These are phyloP conservation scores for Arion vulgaris DNA, from an alignment of 1,140 invertebrate genomes.

Conservation along the genomic window DNA sequence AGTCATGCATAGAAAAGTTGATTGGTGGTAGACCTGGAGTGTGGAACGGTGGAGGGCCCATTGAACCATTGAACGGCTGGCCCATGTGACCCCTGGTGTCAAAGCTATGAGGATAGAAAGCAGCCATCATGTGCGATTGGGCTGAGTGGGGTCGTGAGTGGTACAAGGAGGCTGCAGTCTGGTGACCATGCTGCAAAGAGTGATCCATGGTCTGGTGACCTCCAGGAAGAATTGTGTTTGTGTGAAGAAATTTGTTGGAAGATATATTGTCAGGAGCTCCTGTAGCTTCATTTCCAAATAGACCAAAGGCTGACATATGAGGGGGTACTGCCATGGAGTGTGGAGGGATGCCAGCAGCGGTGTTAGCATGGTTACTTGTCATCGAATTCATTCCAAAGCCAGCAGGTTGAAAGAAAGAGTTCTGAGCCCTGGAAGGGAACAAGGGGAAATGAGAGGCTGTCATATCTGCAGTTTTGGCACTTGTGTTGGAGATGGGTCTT, in stretches of 20 bases:
- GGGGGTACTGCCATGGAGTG: slow-evolving; percentile 68
- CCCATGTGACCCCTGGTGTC: slow-evolving; percentile 60
- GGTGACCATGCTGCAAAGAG: slow-evolving; percentile 67
- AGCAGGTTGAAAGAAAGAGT: slow-evolving; percentile 70
- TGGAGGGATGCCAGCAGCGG: slow-evolving; percentile 59
- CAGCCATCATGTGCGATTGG: slow-evolving; percentile 67
- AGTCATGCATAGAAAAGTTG: slow-evolving; percentile 72
- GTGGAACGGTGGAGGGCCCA: slow-evolving; percentile 68
- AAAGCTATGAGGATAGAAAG: slow-evolving; percentile 71
- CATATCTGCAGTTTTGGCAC: slow-evolving; percentile 62
- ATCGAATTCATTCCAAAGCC: slow-evolving; percentile 71
- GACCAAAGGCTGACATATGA: slow-evolving; percentile 72
- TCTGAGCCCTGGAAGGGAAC: slow-evolving; percentile 66
- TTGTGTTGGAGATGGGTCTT: slow-evolving; percentile 58
- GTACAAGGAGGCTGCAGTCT: slow-evolving; percentile 61
- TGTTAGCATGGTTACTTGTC: slow-evolving; percentile 59
- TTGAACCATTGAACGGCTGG: slow-evolving; percentile 63
- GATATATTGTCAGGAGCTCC: slow-evolving; percentile 68
- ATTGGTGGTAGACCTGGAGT: slow-evolving; percentile 71
- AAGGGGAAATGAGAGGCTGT: slow-evolving; percentile 68
- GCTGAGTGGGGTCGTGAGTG: slow-evolving; percentile 62
- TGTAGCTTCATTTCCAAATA: slow-evolving; percentile 64
- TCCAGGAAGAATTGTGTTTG: slow-evolving; percentile 63
- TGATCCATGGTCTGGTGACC: slow-evolving; percentile 65
- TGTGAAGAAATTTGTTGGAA: slow-evolving; percentile 72